phyloP scores from a whole-genome alignment of 2,113 vertebrate genomes.

The Geococcyx californianus region DNA sequence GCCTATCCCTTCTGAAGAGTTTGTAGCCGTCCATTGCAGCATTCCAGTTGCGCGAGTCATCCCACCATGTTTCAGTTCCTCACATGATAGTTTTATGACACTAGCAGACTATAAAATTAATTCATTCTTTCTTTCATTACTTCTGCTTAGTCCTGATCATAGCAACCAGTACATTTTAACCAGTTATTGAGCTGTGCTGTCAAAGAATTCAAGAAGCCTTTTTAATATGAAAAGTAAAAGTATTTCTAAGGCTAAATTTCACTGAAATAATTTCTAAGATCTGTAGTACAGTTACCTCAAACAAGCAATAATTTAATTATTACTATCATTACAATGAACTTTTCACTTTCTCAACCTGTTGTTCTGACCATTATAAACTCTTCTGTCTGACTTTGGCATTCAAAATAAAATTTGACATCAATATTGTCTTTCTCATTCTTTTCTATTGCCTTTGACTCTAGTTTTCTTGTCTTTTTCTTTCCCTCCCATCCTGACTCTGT shows the following conservation, averaged over 20 bases:
- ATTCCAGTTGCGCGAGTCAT: too few relatives aligned
- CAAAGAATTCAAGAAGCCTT: background rate
- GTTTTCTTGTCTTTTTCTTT: background rate
- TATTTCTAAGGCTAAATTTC: background rate
- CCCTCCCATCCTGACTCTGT: background rate
- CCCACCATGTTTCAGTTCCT: too few relatives aligned
- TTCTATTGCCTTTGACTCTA: background rate
- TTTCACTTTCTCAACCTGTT: background rate
- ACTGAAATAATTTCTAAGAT: background rate
- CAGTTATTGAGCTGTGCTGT: background rate
- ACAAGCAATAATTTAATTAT: background rate
- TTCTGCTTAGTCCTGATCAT: background rate
- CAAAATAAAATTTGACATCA: background rate
- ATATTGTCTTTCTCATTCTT: background rate
- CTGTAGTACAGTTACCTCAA: background rate
- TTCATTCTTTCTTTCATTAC: background rate
- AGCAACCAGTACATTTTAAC: background rate
- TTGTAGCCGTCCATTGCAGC: too few relatives aligned
- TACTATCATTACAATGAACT: background rate
- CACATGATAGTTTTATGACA: background rate
- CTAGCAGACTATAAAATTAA: background rate
- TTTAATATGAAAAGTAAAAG: background rate
- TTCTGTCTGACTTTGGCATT: background rate
- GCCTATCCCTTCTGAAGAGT: too few relatives aligned
- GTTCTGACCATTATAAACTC: background rate